Conservation (phyloP, 2,888 invertebrate species). For the Phaedon cochleariae region DNA sequence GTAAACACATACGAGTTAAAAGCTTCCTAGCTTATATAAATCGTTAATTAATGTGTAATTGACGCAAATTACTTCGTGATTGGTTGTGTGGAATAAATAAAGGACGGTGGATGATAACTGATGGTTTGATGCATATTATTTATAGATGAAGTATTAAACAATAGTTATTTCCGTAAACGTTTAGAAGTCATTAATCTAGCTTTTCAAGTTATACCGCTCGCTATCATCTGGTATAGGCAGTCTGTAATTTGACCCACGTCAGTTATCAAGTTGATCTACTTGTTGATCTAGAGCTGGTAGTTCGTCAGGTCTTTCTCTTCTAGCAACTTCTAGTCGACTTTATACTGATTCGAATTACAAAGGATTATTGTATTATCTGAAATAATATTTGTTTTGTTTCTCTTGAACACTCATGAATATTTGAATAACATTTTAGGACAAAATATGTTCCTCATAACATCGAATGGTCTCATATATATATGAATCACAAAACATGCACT, state of each 20-base stretch:
- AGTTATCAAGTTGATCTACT: neutral
- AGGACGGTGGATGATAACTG: constrained; percentile 10
- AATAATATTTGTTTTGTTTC: too few relatives aligned
- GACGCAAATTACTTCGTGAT: constrained; percentile 14
- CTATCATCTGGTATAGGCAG: neutral
- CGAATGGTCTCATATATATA: too few relatives aligned
- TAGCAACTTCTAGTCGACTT: too few relatives aligned
- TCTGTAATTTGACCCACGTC: neutral
- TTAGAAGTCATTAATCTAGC: neutral
- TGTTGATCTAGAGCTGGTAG: too few relatives aligned
- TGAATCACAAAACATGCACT: too few relatives aligned
- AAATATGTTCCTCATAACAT: too few relatives aligned
- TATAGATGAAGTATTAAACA: neutral
- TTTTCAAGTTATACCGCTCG: neutral
- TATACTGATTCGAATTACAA: too few relatives aligned
- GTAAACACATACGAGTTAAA: constrained; percentile 12
- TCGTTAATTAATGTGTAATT: constrained; percentile 12
- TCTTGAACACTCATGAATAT: too few relatives aligned
- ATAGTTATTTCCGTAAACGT: neutral
- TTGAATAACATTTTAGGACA: too few relatives aligned
- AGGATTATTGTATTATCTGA: too few relatives aligned
- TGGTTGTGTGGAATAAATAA: constrained; percentile 23
- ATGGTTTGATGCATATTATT: neutral
- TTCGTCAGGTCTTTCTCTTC: too few relatives aligned
- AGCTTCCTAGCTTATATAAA: constrained; percentile 3